phyloP scores from a whole-genome alignment of 2,113 vertebrate species.

The Tichodroma muraria region DNA sequence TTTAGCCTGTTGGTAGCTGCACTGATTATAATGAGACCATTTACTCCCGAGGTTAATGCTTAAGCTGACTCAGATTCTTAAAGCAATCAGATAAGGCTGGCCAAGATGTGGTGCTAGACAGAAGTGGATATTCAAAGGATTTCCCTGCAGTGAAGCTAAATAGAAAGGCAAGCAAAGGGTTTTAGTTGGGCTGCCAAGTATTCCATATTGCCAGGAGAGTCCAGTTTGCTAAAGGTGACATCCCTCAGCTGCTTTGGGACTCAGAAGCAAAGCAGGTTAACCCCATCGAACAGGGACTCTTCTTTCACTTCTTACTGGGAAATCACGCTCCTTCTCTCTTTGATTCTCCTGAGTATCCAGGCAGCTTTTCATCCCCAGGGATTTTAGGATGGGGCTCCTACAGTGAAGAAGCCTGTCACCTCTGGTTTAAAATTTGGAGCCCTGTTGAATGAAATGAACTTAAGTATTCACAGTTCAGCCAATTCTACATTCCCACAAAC shows the following conservation, averaged over 20 bases:
- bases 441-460: not conserved
- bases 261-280: not conserved
- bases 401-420: not conserved
- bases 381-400: not conserved
- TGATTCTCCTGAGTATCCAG: not conserved
- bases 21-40: slow-evolving; percentile 30
- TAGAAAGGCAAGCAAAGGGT: not conserved
- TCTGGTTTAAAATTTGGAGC: not conserved
- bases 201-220: not conserved
- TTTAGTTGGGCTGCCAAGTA: not conserved
- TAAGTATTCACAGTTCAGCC: not conserved
- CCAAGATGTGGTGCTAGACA: not conserved
- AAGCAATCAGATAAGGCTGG: slow-evolving; percentile 1
- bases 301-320: not conserved
- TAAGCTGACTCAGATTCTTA: not conserved
- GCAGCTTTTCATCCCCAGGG: not conserved
- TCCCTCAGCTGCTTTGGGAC: not conserved
- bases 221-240: not conserved
- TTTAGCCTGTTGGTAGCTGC: slow-evolving; percentile 17
- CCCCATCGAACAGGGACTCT: not conserved
- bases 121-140: not conserved
- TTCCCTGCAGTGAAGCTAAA: not conserved
- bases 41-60: slow-evolving; percentile 45
- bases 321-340: not conserved
- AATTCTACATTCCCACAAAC: not conserved